Conservation (phyloP, 2,888 invertebrate species). For the Trichopoda pennipes region DNA sequence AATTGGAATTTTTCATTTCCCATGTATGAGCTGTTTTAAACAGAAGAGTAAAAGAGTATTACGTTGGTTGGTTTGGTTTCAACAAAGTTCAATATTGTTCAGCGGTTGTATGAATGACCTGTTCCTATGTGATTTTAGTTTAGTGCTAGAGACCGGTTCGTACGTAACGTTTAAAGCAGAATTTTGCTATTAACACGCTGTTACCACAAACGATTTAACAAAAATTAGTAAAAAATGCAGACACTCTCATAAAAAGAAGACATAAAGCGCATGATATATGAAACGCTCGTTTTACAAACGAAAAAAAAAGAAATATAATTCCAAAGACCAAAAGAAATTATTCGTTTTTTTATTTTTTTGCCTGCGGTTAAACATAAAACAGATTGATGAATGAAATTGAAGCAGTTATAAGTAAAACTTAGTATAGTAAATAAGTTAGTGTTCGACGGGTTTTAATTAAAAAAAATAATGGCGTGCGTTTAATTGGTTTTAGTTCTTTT, state of each 20-base stretch:
- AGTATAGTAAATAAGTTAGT: conserved; percentile 26
- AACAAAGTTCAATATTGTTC: conserved; percentile 35
- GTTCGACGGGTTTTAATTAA: conserved; percentile 22
- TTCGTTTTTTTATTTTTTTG: conserved; percentile 38
- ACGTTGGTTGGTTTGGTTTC: background rate
- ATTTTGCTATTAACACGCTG: conserved; percentile 21
- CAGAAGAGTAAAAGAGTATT: conserved; percentile 8
- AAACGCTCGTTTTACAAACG: conserved; percentile 46
- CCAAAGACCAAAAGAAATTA: conserved; percentile 28
- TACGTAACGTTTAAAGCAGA: conserved; percentile 74
- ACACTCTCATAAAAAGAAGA: conserved; percentile 33
- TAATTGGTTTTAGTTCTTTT: conserved; percentile 45
- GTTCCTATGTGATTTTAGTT: conserved; percentile 76
- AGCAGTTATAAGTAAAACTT: conserved; percentile 29
- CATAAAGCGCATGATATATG: conserved; percentile 56
- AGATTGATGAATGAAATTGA: conserved; percentile 53
- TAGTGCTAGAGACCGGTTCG: conserved; percentile 78
- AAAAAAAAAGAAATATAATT: conserved; percentile 2
- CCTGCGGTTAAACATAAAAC: conserved; percentile 8
- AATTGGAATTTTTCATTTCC: background rate
- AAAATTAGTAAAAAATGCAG: conserved; percentile 14
- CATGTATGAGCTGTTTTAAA: conserved; percentile 31
- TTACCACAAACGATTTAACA: conserved; percentile 18
- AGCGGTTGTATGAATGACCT: conserved; percentile 70
- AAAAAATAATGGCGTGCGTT: conserved; percentile 56